These are phyloP conservation scores for Bombus pascuorum DNA, from an alignment of 1,140 invertebrate species.

Conservation along the genomic window DNA sequence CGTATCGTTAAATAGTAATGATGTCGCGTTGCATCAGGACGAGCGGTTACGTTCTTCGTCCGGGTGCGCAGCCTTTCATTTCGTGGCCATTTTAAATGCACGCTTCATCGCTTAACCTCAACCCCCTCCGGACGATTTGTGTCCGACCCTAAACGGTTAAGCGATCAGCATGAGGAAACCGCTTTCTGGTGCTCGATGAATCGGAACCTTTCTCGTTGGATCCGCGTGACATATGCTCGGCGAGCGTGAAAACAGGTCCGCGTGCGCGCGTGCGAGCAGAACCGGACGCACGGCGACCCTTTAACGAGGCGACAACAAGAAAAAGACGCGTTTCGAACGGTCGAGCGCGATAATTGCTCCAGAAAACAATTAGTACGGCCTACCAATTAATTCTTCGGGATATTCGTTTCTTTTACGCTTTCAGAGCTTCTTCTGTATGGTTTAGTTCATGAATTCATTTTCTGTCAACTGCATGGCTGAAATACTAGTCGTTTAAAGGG, in stretches of 20 bases:
- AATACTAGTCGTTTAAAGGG: no score
- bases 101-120: slow-evolving; percentile 36
- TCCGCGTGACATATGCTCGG: slow-evolving; percentile 63
- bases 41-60: background rate
- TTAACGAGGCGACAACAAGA: slow-evolving; percentile 26
- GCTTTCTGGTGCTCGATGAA: slow-evolving; percentile 57
- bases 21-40: slow-evolving; percentile 1
- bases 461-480: background rate
- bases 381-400: slow-evolving; percentile 14
- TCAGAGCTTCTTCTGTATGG: background rate
- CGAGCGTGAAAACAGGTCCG: slow-evolving; percentile 58
- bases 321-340: slow-evolving; percentile 19
- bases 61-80: background rate
- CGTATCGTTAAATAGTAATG: slow-evolving; percentile 19
- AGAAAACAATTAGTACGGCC: slow-evolving; percentile 27
- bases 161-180: slow-evolving; percentile 51
- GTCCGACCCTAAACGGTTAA: slow-evolving; percentile 57
- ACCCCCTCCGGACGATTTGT: slow-evolving; percentile 43
- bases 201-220: slow-evolving; percentile 58
- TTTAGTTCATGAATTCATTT: background rate
- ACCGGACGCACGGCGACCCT: background rate
- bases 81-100: slow-evolving; percentile 44
- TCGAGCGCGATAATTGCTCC: slow-evolving; percentile 24
- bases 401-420: background rate
- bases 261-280: background rate